Evolutionary conservation across 2,888 invertebrate species (phyloP), one percentile per base, ranked within the genome.

Genomic region (Oeneis ivallda): DNA sequence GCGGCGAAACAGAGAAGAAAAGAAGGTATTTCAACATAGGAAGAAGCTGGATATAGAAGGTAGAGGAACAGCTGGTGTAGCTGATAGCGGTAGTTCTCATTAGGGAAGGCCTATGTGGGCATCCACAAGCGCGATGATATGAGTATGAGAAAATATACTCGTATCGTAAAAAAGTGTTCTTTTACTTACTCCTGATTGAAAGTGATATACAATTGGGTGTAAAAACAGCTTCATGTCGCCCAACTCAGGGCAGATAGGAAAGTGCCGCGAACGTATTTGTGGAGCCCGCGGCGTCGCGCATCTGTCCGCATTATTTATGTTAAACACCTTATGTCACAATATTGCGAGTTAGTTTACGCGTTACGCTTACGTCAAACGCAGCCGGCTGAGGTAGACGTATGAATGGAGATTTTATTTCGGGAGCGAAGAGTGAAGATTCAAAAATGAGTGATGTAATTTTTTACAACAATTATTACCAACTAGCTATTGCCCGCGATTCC

Each of bases 251-350:
- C 78, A 78, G 80, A 82, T 82, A 84, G 75, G 82, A 81, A 79
- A 78, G 80, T 83, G 81, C 83, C 82, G 82, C 79, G 82, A 84
- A 84, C 85, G 87, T 89, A 89, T 90, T 89, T 89, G 89, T 83
- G 76, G 77, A 74, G 89, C 92, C 90, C 78, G 84, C 81, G 92
- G 92, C 92, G 74, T 72, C 81, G 83, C 91, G 84, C 92, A 91
- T 90, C 92, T 92, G 92, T 87, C 77, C 85, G 84, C 84, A 90
- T 91, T 91, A 92, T 91, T 91, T 92, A 92, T 91, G 92, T 90
- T 91, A 91, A 91, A 91, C 89, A 91, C 92, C 92, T 90, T 91
- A 90, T 91, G 92, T 90, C 92, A 89, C 89, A 89, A 92, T 92
- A 91, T 89, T 80, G 84, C 86, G 86, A 89, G 89, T 89, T 89